Conservation (phyloP, 2,113 vertebrate genomes). For the Nycticryphes semicollaris region DNA sequence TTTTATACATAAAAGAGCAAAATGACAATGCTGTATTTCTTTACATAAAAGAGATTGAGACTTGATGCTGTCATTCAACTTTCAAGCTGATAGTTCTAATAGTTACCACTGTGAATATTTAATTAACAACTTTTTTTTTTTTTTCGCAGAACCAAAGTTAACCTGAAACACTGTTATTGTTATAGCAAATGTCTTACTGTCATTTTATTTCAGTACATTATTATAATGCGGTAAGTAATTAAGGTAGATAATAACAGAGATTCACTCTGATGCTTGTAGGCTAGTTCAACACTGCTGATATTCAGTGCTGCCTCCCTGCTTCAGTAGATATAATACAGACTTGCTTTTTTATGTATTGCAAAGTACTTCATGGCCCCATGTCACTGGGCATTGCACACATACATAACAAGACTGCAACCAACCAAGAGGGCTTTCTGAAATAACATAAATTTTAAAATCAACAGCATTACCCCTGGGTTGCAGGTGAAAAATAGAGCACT, state of each 20-base stretch:
- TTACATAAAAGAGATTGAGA: not conserved
- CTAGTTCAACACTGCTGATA: not conserved
- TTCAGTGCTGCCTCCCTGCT: not conserved
- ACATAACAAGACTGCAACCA: not conserved
- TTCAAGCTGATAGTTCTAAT: not conserved
- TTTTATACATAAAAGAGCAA: not conserved
- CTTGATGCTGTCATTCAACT: not conserved
- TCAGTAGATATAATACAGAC: not conserved
- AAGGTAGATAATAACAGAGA: not conserved
- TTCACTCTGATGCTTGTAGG: not conserved
- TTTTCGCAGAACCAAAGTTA: not conserved
- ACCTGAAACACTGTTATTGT: not conserved
- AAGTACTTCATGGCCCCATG: not conserved
- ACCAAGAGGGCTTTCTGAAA: not conserved
- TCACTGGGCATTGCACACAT: not conserved
- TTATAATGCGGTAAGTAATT: not conserved
- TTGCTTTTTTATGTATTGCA: not conserved
- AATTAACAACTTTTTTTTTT: not conserved
- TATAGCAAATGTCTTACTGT: not conserved
- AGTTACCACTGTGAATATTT: not conserved
- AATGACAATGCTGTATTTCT: not conserved
- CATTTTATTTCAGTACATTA: not conserved
- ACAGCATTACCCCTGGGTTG: rapidly evolving
- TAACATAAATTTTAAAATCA: not conserved
- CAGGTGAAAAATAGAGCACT: not conserved